Conservation (phyloP, 2,797 vertebrate species). For the Steatocranus sp. region DNA sequence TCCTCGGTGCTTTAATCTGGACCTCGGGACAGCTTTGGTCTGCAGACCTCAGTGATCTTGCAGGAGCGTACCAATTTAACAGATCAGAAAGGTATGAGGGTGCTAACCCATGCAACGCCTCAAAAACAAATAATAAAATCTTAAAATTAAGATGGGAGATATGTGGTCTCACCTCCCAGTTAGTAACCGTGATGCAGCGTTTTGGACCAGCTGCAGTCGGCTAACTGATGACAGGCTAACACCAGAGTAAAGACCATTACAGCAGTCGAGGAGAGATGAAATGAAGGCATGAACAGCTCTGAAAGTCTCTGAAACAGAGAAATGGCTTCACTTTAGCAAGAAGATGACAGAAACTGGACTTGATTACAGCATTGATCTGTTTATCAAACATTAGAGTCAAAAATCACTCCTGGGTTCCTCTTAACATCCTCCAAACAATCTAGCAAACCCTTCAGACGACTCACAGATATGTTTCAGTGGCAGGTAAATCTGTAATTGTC, state of each 20-base stretch:
- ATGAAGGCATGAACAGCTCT: not conserved
- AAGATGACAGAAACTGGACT: not conserved
- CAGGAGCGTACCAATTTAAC: not conserved
- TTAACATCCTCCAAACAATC: not conserved
- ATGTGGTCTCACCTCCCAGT: not conserved
- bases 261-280: not conserved
- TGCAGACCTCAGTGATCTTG: not conserved
- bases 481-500: too few species aligned
- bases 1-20: not conserved
- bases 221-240: not conserved
- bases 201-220: not conserved
- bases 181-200: rapidly evolving
- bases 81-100: rapidly evolving
- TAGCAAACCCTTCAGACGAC: not conserved
- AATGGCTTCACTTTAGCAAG: rapidly evolving
- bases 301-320: not conserved
- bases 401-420: not conserved
- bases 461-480: not conserved
- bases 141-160: not conserved
- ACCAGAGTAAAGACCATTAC: not conserved
- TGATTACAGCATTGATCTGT: not conserved
- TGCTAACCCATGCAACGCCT: not conserved
- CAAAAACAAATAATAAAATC: not conserved
- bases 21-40: not conserved
- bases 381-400: not conserved